Percentiles rank a stretch among this genome's conserved stretches.
Evolutionary conservation across 2,888 invertebrate species (phyloP).

Genomic region (Carabus problematicus): DNA sequence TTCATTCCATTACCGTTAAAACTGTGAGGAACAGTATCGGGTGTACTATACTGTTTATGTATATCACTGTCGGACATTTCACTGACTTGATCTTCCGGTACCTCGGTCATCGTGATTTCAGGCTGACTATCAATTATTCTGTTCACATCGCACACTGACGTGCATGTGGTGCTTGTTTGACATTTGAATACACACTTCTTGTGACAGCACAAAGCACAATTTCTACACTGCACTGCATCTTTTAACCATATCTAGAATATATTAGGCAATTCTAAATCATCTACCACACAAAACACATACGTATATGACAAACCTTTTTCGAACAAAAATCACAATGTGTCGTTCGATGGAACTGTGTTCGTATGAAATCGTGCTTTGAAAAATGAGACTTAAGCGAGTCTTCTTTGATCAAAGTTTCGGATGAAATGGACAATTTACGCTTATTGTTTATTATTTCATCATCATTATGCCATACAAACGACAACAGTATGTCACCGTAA

Average conservation of each 20-base stretch:
- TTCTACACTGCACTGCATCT: conserved; percentile 90
- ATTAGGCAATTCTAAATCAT: conserved; percentile 16
- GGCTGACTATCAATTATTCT: conserved; percentile 54
- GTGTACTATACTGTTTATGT: conserved; percentile 28
- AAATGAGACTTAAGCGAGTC: conserved; percentile 42
- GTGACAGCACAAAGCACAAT: conserved; percentile 91
- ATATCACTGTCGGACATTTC: conserved; percentile 29
- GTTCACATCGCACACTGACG: conserved; percentile 58
- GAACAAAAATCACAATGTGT: conserved; percentile 94
- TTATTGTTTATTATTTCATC: conserved; percentile 48
- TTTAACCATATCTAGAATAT: conserved; percentile 90
- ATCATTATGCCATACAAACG: conserved; percentile 75
- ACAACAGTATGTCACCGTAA: conserved; percentile 88
- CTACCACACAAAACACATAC: not conserved
- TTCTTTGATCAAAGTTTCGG: conserved; percentile 33
- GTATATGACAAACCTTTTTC: conserved; percentile 73
- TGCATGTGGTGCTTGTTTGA: conserved; percentile 73
- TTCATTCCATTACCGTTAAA: conserved; percentile 64
- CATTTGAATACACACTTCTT: conserved; percentile 94
- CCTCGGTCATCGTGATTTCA: conserved; percentile 62
- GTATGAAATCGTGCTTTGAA: conserved; percentile 75
- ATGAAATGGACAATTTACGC: conserved; percentile 42
- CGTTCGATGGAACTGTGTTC: conserved; percentile 87
- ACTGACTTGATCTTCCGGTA: conserved; percentile 49
- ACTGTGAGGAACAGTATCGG: conserved; percentile 52